Evolutionary conservation across 2,888 invertebrate species (phyloP), one percentile per base, ranked within the genome.

Genomic region (Myopa testacea): DNA sequence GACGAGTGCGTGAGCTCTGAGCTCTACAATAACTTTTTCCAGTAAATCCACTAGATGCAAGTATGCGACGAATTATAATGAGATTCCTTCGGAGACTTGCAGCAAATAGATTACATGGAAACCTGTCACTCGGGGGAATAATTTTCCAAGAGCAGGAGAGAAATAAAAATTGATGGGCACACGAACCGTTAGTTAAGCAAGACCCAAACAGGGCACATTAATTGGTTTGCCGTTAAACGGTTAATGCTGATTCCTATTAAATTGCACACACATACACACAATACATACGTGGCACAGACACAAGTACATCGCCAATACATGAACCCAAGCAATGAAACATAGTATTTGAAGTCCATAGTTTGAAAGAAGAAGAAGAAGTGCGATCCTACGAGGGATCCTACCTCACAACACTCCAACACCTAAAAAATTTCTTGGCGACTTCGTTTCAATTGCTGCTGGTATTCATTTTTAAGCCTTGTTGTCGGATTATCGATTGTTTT

Each of bases 1-100:
- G 34, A 63, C 52, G 67, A 12, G 12, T 34, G 77, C 75, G 68
- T 68, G 72, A 69, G 73, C 50, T 26, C 55, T 69, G 12, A 14
- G 19, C 34, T 37, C n/a, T 38, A 14, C 55, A 10, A 55, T 68
- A 26, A 40, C 50, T 55, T 60, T 67, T 72, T 72, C 78, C 77
- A 78, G 76, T 78, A 77, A 80, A 79, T 78, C 78, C 75, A 80
- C 73, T 76, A 79, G 81, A 81, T 83, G 65, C 37, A 80, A 82
- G 81, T 80, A 80, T 83, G 82, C 81, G 79, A n/a, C 40, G 81
- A 84, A 85, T 86, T 86, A 85, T 85, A 86, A 86, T 84, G 84
- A 84, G 85, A 70, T 45, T 45, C 45, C 69, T 26, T 62, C 73
- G 37, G 65, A 19, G 38, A n/a, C 40, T 60, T 45, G 26, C 50